phyloP scores from a whole-genome alignment of 2,113 vertebrate species.

The western clawed frog (Xenopus tropicalis) region DNA sequence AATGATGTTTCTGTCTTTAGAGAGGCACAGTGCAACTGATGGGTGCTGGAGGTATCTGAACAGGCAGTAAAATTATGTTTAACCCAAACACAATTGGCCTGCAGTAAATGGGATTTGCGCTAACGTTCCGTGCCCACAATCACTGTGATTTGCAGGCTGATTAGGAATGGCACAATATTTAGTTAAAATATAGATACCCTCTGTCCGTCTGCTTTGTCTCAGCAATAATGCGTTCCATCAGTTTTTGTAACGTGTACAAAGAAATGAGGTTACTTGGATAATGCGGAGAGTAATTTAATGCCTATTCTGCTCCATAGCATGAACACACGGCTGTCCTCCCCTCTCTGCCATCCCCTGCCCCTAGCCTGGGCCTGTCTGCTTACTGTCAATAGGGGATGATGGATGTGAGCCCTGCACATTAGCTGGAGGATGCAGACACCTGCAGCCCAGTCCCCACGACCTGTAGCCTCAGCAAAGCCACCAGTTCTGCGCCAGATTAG shows the following conservation, averaged over 20 bases:
- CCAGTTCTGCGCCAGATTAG: constrained; percentile 96
- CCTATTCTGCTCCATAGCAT: not conserved
- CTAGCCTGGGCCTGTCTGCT: constrained; percentile 26
- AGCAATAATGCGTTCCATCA: not conserved
- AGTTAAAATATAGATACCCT: not conserved
- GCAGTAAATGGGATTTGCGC: not conserved
- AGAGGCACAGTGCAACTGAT: not conserved
- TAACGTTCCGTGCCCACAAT: not conserved
- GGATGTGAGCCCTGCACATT: constrained; percentile 88
- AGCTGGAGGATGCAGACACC: constrained; percentile 88
- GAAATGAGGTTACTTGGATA: not conserved
- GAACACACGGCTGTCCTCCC: not conserved
- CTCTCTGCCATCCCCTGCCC: constrained; percentile 15
- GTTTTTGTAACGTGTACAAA: not conserved
- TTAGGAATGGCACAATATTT: not conserved
- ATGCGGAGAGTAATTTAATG: not conserved
- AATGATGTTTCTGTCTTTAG: constrained; percentile 1
- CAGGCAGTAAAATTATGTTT: not conserved
- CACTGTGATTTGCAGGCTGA: not conserved
- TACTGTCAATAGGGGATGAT: constrained; percentile 95
- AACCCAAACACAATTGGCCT: not conserved
- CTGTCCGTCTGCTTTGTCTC: not conserved
- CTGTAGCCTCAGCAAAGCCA: constrained; percentile 91
- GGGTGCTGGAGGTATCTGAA: not conserved
- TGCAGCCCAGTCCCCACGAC: constrained; percentile 80